Evolutionary conservation across 2,113 vertebrate species (phyloP).

Genomic region (Nannobrachium achirus): DNA sequence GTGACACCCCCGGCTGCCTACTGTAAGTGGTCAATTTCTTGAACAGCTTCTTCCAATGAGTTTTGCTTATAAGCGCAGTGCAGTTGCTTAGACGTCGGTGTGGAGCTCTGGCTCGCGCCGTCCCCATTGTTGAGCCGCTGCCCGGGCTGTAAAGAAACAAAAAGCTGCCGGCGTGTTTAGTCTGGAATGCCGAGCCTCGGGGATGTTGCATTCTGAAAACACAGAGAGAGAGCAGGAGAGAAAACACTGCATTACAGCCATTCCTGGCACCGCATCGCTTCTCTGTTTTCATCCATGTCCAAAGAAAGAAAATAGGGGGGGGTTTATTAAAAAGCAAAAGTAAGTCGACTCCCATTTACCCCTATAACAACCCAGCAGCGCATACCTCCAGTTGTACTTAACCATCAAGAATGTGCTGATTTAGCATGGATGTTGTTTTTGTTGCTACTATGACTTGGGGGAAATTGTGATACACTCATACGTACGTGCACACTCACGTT

Average conservation of each 20-base stretch:
- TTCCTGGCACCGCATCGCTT: constrained; percentile 11
- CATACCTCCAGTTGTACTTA: constrained; percentile 37
- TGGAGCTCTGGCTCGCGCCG: neutral
- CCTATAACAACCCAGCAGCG: constrained; percentile 13
- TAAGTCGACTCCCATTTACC: neutral
- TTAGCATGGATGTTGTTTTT: constrained; percentile 64
- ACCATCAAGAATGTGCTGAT: constrained; percentile 52
- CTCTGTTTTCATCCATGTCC: constrained; percentile 13
- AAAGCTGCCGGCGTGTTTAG: constrained; percentile 19
- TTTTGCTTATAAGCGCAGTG: neutral
- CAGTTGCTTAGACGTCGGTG: too few relatives aligned
- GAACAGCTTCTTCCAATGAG: neutral
- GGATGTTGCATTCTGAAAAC: constrained; percentile 14
- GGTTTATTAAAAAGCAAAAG: constrained; percentile 7
- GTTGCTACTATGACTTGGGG: constrained; percentile 69
- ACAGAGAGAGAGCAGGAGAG: neutral
- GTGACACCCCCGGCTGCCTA: too few relatives aligned
- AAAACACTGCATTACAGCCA: constrained; percentile 3
- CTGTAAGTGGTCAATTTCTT: neutral
- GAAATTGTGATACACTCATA: constrained; percentile 51
- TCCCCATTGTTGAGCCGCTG: constrained; percentile 11
- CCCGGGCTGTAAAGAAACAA: constrained; percentile 24
- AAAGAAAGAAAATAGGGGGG: constrained; percentile 6
- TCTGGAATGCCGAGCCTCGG: constrained; percentile 4
- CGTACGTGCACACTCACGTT: constrained; percentile 20